Percentiles rank a stretch among this genome's conserved stretches.
Conservation (phyloP, 2,888 invertebrate genomes). For the Oscheius sp. region DNA sequence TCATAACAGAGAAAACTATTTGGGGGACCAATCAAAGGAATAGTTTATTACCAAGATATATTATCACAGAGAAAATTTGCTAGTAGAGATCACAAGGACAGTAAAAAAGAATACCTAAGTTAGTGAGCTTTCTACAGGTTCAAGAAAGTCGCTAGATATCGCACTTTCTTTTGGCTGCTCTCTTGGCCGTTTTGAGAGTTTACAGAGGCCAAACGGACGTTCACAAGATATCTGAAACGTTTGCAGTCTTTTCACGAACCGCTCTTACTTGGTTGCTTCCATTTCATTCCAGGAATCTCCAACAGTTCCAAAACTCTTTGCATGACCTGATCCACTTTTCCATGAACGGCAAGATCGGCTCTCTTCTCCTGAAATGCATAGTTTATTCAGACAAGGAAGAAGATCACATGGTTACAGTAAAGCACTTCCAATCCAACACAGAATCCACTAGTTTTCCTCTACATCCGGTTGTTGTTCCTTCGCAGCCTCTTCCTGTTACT, state of each 20-base stretch:
- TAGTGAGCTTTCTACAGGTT: too few species aligned
- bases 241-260: too few species aligned
- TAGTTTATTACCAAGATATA: too few species aligned
- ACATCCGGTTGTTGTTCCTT: slow-evolving; percentile 75
- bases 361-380: slow-evolving; percentile 61
- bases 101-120: too few species aligned
- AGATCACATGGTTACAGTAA: slow-evolving; percentile 83
- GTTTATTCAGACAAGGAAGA: background rate
- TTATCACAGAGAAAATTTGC: too few species aligned
- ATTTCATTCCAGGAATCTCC: slow-evolving; percentile 20
- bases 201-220: slow-evolving; percentile 4
- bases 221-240: slow-evolving; percentile 2
- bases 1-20: too few species aligned
- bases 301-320: slow-evolving; percentile 41
- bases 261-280: background rate
- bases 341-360: slow-evolving; percentile 66
- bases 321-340: slow-evolving; percentile 63
- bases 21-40: too few species aligned
- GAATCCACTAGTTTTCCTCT: slow-evolving; percentile 88
- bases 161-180: slow-evolving; percentile 4
- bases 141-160: too few species aligned
- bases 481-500: slow-evolving; percentile 81
- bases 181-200: background rate
- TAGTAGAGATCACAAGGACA: too few species aligned
- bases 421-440: slow-evolving; percentile 94